phyloP scores from a whole-genome alignment of 2,888 invertebrate species.

The Diogma glabrata region DNA sequence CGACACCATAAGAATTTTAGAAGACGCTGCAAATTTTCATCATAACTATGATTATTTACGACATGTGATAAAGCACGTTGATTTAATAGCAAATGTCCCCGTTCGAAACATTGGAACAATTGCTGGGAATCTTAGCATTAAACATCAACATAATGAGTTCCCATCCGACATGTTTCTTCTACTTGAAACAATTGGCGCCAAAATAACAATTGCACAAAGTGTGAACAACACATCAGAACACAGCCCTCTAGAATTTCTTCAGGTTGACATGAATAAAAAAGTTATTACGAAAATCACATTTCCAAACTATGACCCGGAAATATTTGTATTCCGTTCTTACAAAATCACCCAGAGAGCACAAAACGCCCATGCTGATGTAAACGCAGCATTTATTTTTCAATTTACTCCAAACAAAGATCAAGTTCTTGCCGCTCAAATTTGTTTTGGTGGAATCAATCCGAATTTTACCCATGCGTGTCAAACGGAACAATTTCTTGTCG shows the following conservation, averaged over 20 bases:
- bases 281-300: conserved; percentile 26
- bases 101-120: conserved; percentile 55
- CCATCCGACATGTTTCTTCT: conserved; percentile 42
- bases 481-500: conserved; percentile 40
- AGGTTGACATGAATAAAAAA: conserved; percentile 24
- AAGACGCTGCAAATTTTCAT: conserved; percentile 23
- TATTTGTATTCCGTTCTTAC: conserved; percentile 37
- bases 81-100: conserved; percentile 58
- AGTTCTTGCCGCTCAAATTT: conserved; percentile 35
- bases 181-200: conserved; percentile 34
- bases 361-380: conserved; percentile 66
- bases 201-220: conserved; percentile 26
- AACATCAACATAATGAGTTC: conserved; percentile 41
- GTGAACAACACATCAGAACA: conserved; percentile 17
- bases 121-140: conserved; percentile 44
- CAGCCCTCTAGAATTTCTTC: conserved; percentile 28
- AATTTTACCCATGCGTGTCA: conserved; percentile 38
- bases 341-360: conserved; percentile 65
- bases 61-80: conserved; percentile 51
- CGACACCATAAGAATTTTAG: conserved; percentile 35
- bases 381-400: conserved; percentile 59
- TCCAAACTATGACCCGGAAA: conserved; percentile 35
- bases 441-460: conserved; percentile 45
- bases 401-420: conserved; percentile 26
- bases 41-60: conserved; percentile 47